Evolutionary conservation across 2,113 vertebrate genomes (phyloP), one percentile per base, ranked within the genome.

Genomic region (Urocitellus parryii): DNA sequence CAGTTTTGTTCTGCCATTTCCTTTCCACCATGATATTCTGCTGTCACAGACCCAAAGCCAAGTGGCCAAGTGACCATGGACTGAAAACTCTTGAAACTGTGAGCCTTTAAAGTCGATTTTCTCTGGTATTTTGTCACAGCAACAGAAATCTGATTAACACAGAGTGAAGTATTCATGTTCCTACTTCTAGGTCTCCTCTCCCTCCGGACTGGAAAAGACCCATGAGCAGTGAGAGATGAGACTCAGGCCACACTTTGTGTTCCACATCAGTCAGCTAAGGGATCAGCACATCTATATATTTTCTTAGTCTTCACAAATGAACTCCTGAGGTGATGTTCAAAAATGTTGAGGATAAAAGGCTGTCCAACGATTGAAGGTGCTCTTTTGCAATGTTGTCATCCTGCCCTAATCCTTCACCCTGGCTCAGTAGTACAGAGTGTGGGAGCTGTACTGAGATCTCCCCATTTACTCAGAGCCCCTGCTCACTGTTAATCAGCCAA

Each of bases 311-410:
- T 42, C 63, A 32, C 13, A 32, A 72, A 56, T 3, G 32, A 72
- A 7, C 6, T 37, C n/a, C 58, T 24, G 51, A 20, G 24, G 27
- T 76, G 29, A 18, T 79, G 58, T 53, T 58, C 42, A 29, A 90
- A 88, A 67, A 88, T 42, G 70, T 81, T 63, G 51, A 73, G 80
- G 67, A 29, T 63, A 20, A 78, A 94, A 77, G 61, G n/a, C 58
- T 63, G 58, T 51, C 18, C 17, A 27, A 51, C 2, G 34, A 45
- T 45, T 82, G 63, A 89, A 88, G 61, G 11, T 74, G 58, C 51
- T 74, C 58, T 58, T 79, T 96, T 92, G n/a, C 67, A 42, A 56
- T 73, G 39, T 45, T 81, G 81, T 79, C 37, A 16, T 13, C 88
- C 78, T 84, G 39, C 22, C 14, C 7, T 72, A 32, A 56, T 27